A percentile compares a stretch with the other conserved stretches of the same genome.
phyloP scores from a whole-genome alignment of 2,797 vertebrate genomes.

The Lepidocolaptes lacrymiger region DNA sequence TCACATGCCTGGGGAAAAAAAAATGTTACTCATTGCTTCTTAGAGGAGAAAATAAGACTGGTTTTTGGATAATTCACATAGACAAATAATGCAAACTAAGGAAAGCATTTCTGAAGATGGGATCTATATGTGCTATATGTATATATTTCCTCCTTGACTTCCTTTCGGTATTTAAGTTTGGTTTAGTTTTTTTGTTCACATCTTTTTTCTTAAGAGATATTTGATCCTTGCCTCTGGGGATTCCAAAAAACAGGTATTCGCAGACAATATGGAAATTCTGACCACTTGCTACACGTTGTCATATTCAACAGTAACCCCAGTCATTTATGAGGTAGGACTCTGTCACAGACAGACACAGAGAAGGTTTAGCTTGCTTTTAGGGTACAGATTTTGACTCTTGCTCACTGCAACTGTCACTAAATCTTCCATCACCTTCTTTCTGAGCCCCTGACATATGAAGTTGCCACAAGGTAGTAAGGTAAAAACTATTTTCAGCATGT shows the following conservation, averaged over 20 bases:
- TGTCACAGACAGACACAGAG: not conserved
- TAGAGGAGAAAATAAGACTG: not conserved
- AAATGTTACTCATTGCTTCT: not conserved
- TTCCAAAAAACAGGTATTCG: not conserved
- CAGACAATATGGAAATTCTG: not conserved
- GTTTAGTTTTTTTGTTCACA: not conserved
- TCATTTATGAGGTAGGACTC: not conserved
- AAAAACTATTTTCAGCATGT: not conserved
- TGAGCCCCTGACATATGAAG: not conserved
- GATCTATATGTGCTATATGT: not conserved
- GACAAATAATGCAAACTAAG: not conserved
- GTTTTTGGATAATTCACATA: not conserved
- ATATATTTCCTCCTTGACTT: not conserved
- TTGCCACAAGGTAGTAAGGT: not conserved
- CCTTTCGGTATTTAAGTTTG: not conserved
- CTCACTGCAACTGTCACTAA: not conserved
- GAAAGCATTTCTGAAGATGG: no score
- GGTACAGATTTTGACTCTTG: not conserved
- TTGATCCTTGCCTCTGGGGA: rapidly evolving
- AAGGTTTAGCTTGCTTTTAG: not conserved
- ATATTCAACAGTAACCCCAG: not conserved
- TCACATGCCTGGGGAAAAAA: not conserved
- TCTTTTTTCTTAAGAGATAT: not conserved
- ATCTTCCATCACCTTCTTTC: not conserved
- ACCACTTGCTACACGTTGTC: not conserved